Base-by-base conservation (phyloP, 2,888 invertebrate genomes). In the Caenorhabditis panamensis region DNA sequence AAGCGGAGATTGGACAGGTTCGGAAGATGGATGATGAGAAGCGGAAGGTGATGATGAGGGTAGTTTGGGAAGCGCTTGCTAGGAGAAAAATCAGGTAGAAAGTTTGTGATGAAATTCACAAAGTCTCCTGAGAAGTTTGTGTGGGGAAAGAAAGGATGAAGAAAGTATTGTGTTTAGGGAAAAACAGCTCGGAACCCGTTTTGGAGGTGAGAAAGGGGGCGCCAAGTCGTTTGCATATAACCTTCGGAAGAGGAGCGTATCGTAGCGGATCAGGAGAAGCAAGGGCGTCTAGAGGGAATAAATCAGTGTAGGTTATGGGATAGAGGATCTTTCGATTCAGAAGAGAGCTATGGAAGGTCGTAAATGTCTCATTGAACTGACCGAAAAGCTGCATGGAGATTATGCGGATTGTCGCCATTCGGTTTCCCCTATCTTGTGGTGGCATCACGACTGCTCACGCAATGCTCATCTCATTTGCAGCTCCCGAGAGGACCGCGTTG, bases 381-480 rank as follows among this genome's bases (percentile, higher is more conserved):
- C 16, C 16, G 22, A 18, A 26, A 53, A 47, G 53, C 51, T 51
- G 37, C 66, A 56, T 54, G 22, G 31, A 71, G 62, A 62, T 71
- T 71, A 69, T 69, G 69, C 69, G 71, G 54, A 62, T 58, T 58
- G 28, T 61, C 26, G n/a, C 59, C 69, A 28, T 56, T 6, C 31
- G 31, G 31, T 22, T 73, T 59, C 66, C n/a, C n/a, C 56, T 66
- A 73, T 73, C 73, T 73, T 66, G 31, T 53, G 66, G 54, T 53
- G 59, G 59, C 51, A 66, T 66, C 73, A 49, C 72, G 62, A 44
- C 28, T 28, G 41, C 66, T 47, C 64, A 73, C 73, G 73, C 73
- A 73, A 73, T 73, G 58, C 59, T 59, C 73, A 66, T 66, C 73
- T 73, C 73, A 66, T 73, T 66, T 73, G 66, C 59, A 59, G 56